These are phyloP conservation scores for Netelia inedita DNA, from an alignment of 2,888 invertebrate species.

Conservation along the genomic window DNA sequence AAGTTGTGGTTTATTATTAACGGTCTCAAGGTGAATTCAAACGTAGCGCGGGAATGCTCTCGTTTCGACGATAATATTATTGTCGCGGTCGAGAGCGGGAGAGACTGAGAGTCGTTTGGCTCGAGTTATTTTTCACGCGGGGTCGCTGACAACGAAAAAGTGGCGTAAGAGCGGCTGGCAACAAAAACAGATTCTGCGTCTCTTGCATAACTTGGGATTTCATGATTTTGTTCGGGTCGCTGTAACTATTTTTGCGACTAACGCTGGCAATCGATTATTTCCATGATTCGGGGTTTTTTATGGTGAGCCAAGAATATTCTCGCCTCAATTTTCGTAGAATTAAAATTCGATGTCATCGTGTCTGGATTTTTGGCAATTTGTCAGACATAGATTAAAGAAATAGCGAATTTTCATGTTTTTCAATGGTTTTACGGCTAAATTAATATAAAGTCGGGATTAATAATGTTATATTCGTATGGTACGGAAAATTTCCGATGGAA, in stretches of 20 bases:
- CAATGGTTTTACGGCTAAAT: no score
- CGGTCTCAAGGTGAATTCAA: constrained; percentile 40
- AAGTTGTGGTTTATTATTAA: background rate
- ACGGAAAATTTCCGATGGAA: no score
- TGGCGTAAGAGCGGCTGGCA: background rate
- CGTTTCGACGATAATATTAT: constrained; percentile 47
- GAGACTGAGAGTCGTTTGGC: background rate
- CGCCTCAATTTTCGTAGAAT: no score
- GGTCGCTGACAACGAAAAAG: constrained; percentile 49
- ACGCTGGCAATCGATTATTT: no score
- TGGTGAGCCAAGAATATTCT: no score
- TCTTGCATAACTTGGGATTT: constrained; percentile 38
- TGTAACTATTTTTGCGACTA: constrained; percentile 7
- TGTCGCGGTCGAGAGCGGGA: constrained; percentile 7
- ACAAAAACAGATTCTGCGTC: background rate
- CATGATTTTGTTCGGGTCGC: background rate
- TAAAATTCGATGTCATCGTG: no score
- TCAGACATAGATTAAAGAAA: no score
- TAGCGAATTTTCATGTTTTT: no score
- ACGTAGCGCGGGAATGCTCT: background rate
- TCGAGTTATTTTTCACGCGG: constrained; percentile 43
- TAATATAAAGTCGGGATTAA: no score
- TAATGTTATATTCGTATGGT: no score
- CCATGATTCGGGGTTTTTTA: no score
- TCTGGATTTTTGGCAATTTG: no score